Base-by-base conservation (phyloP, 1,140 invertebrate genomes). In the Sinonovacula constricta region DNA sequence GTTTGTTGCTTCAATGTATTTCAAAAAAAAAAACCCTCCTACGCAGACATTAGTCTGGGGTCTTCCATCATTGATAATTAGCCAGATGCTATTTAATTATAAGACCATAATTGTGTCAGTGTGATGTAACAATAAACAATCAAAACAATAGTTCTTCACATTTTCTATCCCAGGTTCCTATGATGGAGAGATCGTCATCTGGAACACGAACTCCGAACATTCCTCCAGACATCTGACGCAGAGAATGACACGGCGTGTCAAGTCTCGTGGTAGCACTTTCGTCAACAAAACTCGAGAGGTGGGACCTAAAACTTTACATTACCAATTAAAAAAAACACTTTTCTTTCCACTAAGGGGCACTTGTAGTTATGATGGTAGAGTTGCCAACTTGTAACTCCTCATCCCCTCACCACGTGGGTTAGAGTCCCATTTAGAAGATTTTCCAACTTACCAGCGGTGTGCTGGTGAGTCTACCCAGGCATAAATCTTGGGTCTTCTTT, bases 151-250 rank as follows among this genome's bases (percentile, higher is more conserved):
- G n/a, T n/a, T n/a, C n/a, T n/a, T n/a, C 39, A 45, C 18, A 10
- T 45, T 45, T 45, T 45, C 18, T 18, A 7, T 45, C 62, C 15
- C 57, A 72, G 91, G 88, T 26, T 88, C 92, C 2, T 95, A 94
- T 82, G 94, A 94, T 80, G 95, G 95, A 2, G 95, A 96, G 88
- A 91, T 97, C 14, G 91, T 96, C 63, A 91, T 96, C 34, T 96
- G 95, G 95, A 91, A 91, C 78, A 89, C 86, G 26, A 88, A 88
- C 66, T 89, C 90, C 2, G 91, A 91, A 66, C 83, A 87, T 63
- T 85, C 85, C 0, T 85, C 87, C 0, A 79, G 81, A 34, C 84
- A 85, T 53, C 49, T 90, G 5, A 84, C 63, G 18, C 86, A 89
- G 71, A 81, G 88, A 30, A 85, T 83, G 14, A 79, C 78, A 24